phyloP scores from a whole-genome alignment of 2,888 invertebrate genomes.

The Cremastinae sp. region DNA sequence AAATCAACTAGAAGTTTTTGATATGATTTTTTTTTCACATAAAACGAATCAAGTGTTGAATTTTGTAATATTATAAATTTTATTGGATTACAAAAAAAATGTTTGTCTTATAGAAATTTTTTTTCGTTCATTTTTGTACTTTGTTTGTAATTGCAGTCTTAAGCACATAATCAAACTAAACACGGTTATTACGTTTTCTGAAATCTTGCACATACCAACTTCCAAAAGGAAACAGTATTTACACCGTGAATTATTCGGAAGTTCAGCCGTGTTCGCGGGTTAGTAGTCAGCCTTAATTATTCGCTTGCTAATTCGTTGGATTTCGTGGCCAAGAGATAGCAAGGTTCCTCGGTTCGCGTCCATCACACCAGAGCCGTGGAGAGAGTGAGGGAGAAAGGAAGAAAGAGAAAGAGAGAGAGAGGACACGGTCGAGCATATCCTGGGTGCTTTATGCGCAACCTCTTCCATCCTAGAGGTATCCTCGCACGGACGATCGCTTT shows the following conservation, averaged over 20 bases:
- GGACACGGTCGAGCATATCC: constrained; percentile 20
- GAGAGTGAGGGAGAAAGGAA: constrained; percentile 9
- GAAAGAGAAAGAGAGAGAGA: constrained; percentile 10
- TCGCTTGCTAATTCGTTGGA: constrained; percentile 53
- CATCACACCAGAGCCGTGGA: constrained; percentile 43
- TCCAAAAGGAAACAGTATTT: constrained; percentile 33
- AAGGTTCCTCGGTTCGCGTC: constrained; percentile 49
- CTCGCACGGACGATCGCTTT: constrained; percentile 35
- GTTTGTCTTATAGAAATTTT: no score
- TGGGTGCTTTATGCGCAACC: constrained; percentile 20
- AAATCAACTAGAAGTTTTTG: no score
- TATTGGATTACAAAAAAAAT: no score
- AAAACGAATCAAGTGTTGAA: no score
- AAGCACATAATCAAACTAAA: no score
- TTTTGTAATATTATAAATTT: no score
- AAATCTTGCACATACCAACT: constrained; percentile 21
- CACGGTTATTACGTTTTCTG: constrained; percentile 5
- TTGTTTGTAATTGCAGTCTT: no score
- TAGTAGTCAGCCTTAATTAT: constrained; percentile 53
- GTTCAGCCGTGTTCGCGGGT: constrained; percentile 23
- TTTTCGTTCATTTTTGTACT: no score
- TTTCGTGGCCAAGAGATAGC: constrained; percentile 54
- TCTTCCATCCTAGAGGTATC: constrained; percentile 17
- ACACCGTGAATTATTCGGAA: constrained; percentile 29
- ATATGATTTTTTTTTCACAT: no score